These are phyloP conservation scores for Poicephalus gulielmi DNA, from an alignment of 2,113 vertebrate species.

Conservation along the genomic window DNA sequence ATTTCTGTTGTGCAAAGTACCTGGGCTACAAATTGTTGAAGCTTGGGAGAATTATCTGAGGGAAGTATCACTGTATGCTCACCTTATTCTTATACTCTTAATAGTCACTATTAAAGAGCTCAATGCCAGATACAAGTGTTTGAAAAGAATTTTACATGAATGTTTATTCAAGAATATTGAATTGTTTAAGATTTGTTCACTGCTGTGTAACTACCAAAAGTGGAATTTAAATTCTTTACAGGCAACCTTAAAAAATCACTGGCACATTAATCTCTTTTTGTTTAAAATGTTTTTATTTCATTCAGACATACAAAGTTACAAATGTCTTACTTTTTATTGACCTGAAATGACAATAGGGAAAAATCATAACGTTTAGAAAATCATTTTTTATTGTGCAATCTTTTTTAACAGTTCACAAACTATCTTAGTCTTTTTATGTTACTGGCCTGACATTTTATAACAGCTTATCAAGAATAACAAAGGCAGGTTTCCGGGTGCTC, in stretches of 20 bases:
- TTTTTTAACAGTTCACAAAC: background rate
- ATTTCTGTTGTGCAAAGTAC: background rate
- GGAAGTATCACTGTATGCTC: background rate
- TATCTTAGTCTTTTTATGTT: background rate
- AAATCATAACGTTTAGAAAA: background rate
- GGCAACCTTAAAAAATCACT: background rate
- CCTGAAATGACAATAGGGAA: background rate
- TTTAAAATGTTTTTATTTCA: background rate
- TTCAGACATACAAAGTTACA: background rate
- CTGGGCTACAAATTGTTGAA: background rate
- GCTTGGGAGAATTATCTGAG: background rate
- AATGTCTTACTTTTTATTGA: background rate
- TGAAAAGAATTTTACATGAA: background rate
- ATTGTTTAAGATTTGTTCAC: background rate
- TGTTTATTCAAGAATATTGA: background rate
- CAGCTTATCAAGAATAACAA: conserved; percentile 74
- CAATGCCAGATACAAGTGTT: background rate
- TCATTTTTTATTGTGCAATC: background rate
- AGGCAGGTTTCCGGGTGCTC: conserved; percentile 68
- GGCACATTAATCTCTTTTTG: background rate
- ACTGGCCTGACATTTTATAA: conserved; percentile 9
- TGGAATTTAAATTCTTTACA: background rate
- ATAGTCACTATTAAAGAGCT: background rate
- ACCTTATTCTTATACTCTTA: background rate
- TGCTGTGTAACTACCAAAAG: background rate